Evolutionary conservation across 1,140 invertebrate genomes (phyloP), one percentile per base, ranked within the genome.

Genomic region (Calliopsis andreniformis): DNA sequence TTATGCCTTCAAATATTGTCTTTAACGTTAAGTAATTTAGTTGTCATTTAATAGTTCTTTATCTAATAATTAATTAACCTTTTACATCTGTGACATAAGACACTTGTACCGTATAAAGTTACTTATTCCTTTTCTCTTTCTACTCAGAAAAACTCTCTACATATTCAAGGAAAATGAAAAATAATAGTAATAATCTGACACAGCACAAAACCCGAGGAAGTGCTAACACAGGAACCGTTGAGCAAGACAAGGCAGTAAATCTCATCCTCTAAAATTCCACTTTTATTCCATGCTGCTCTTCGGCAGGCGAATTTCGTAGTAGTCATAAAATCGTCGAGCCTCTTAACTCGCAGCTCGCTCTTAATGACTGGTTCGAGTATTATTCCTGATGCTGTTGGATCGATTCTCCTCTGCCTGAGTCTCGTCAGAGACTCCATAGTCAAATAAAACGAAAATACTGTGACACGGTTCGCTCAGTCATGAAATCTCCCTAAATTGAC

Each of bases 271-370:
- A 49, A 45, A 66, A 66, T 45, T 56, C 16, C 12, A 43, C 16
- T 23, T 69, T 69, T 30, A 45, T 58, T 12, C 10, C 25, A 4
- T 18, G 30, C 25, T 4, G 42, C n/a, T 28, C 16, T 14, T 16
- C n/a, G n/a, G 16, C 30, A 32, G 10, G 32, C 10, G n/a, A 64
- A 73, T 55, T 73, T 73, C 61, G 43, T 35, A n/a, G 32, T 28
- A 2, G n/a, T 51, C 49, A 16, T 73, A 73, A 73, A 73, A 66
- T 55, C 32, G 25, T 42, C 39, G 35, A 43, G 30, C 2, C 5
- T 20, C 25, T 49, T 49, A 49, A 49, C 47, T n/a, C 30, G 30
- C 7, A 55, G 28, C 32, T 55, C 28, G 30, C n/a, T 62, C 16
- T 35, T 42, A 58, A 69, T 28, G 53, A 39, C 8, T 7, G 14